A percentile compares a stretch with the other conserved stretches of the same genome.
These are phyloP conservation scores for Platyura marginata DNA, from an alignment of 1,140 invertebrate species.

Conservation along the genomic window DNA sequence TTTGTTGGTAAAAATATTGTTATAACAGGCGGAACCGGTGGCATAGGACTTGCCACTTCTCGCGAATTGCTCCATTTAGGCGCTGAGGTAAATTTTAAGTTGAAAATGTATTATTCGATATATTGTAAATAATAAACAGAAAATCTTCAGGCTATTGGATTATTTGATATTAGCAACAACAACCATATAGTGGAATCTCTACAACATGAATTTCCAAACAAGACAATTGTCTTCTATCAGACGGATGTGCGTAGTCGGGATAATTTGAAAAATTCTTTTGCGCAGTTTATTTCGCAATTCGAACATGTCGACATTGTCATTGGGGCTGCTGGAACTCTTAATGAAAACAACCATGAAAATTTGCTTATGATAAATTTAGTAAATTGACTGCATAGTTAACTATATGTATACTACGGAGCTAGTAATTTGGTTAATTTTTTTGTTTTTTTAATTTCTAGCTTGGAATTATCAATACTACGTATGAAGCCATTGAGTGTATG, in stretches of 20 bases:
- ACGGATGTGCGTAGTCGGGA: background rate
- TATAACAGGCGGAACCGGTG: no score
- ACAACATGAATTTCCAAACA: background rate
- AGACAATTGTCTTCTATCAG: background rate
- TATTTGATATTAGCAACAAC: background rate
- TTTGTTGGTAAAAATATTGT: no score
- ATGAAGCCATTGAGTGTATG: slow-evolving; percentile 27
- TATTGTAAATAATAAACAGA: no score
- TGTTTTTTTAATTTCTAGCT: slow-evolving; percentile 5
- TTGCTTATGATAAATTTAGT: background rate
- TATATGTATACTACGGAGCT: background rate
- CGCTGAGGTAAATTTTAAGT: no score
- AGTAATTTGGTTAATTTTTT: background rate
- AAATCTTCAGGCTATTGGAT: background rate
- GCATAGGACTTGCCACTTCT: no score
- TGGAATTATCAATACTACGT: slow-evolving; percentile 18
- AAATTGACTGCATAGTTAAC: no score
- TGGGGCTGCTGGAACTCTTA: no score
- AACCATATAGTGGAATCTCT: background rate
- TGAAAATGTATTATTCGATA: no score
- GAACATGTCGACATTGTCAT: background rate
- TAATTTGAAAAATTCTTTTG: no score
- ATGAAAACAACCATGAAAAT: background rate
- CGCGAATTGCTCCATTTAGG: no score
- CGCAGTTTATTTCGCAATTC: background rate